Conservation (phyloP, 2,797 vertebrate genomes). For the Enteromius trimaculatus region DNA sequence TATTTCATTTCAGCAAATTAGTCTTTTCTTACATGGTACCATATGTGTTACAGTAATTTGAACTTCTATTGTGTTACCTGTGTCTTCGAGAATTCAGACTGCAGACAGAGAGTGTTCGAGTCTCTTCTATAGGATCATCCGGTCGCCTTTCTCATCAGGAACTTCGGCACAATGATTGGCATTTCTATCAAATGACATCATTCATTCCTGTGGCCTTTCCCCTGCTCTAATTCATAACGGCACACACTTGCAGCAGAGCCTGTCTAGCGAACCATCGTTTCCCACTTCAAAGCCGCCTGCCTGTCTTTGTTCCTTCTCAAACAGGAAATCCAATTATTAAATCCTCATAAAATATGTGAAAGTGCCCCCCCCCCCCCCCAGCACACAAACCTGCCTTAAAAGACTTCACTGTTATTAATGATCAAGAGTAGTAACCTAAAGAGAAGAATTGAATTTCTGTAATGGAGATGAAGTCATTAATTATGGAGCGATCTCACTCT, state of each 20-base stretch:
- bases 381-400: slow-evolving; percentile 20
- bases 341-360: slow-evolving; percentile 45
- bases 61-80: background rate
- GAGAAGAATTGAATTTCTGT: slow-evolving; percentile 42
- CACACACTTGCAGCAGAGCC: slow-evolving; percentile 1
- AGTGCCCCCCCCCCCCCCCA: background rate
- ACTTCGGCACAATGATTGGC: slow-evolving; percentile 13
- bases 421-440: slow-evolving; percentile 46
- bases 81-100: background rate
- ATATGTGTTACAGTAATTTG: background rate
- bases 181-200: slow-evolving; percentile 21
- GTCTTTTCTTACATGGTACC: background rate
- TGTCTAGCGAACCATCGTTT: slow-evolving; percentile 10
- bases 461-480: slow-evolving; percentile 50
- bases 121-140: background rate
- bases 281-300: slow-evolving; percentile 21
- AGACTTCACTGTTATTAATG: slow-evolving; percentile 47
- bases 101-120: too few species aligned
- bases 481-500: slow-evolving; percentile 34
- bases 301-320: slow-evolving; percentile 48
- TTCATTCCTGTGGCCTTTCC: slow-evolving; percentile 26
- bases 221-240: slow-evolving; percentile 10
- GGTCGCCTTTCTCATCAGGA: background rate
- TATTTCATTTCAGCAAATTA: background rate
- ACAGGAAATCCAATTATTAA: slow-evolving; percentile 62